phyloP scores from a whole-genome alignment of 92 coral and sea anemone genomes.

The Plumapathes pennacea region DNA sequence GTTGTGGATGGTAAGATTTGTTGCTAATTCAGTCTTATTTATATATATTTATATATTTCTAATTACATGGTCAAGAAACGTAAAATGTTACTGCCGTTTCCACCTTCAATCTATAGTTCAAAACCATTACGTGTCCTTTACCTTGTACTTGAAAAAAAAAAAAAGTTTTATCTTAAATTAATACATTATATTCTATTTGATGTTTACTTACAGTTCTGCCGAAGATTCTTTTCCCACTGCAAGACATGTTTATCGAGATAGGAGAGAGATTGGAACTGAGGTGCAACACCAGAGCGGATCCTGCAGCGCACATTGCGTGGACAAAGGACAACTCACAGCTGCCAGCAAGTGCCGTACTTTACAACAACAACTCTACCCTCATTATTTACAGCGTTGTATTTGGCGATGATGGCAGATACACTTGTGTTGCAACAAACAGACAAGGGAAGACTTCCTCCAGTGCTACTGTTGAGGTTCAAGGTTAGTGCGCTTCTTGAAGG shows the following conservation, averaged over 20 bases:
- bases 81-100: too few relatives aligned
- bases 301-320: conserved; percentile 52
- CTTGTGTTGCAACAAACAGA: conserved; percentile 40
- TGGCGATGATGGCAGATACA: conserved; percentile 43
- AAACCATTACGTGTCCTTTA: too few relatives aligned
- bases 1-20: too few relatives aligned
- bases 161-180: too few relatives aligned
- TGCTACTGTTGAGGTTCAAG: conserved; percentile 27
- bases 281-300: conserved; percentile 54
- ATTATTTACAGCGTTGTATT: conserved; percentile 20
- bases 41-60: too few relatives aligned
- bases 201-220: conserved; percentile 44
- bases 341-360: not conserved
- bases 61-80: too few relatives aligned
- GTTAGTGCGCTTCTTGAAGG: conserved; percentile 12
- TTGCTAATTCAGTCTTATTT: too few relatives aligned
- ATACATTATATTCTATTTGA: too few relatives aligned
- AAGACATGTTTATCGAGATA: not conserved
- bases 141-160: too few relatives aligned
- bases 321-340: not conserved
- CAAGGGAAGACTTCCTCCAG: conserved; percentile 14
- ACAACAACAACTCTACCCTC: conserved; percentile 12
- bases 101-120: too few relatives aligned
- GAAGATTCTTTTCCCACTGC: not conserved
- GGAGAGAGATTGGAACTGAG: conserved; percentile 12